Percentiles rank a stretch among this genome's conserved stretches.
Evolutionary conservation across 2,113 vertebrate species (phyloP).

Genomic region (Proterorhinus semilunaris): DNA sequence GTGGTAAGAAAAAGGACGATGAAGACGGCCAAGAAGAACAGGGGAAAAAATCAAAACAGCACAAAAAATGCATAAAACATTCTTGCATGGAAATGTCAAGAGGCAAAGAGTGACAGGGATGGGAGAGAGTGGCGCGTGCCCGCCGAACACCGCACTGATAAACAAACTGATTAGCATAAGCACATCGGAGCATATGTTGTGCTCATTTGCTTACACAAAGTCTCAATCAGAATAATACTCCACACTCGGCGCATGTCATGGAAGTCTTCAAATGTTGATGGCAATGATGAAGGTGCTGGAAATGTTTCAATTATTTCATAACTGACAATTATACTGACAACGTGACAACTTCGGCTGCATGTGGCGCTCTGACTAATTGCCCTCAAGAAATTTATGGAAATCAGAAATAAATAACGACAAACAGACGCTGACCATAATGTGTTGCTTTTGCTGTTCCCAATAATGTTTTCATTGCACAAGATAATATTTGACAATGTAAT

Average conservation of each 20-base stretch:
- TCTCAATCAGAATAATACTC: conserved; percentile 74
- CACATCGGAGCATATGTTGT: conserved; percentile 71
- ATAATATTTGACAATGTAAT: conserved; percentile 30
- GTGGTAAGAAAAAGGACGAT: conserved; percentile 54
- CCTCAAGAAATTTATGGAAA: conserved; percentile 69
- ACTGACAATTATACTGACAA: conserved; percentile 68
- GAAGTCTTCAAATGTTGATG: conserved; percentile 68
- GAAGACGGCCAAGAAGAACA: conserved; percentile 56
- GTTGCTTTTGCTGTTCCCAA: conserved; percentile 24
- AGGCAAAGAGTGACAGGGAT: conserved; percentile 70
- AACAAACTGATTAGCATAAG: conserved; percentile 72
- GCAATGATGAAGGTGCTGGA: conserved; percentile 70
- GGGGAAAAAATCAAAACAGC: conserved; percentile 66
- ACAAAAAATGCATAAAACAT: conserved; percentile 80
- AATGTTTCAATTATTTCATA: conserved; percentile 73
- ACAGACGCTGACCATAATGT: conserved; percentile 53
- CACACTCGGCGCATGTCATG: conserved; percentile 54
- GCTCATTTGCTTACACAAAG: conserved; percentile 76
- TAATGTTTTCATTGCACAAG: conserved; percentile 44
- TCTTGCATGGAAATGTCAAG: conserved; percentile 77
- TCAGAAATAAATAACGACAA: conserved; percentile 59
- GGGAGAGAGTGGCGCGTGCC: conserved; percentile 57
- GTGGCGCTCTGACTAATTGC: conserved; percentile 57
- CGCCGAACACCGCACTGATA: conserved; percentile 67
- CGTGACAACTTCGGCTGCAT: conserved; percentile 52